These are phyloP conservation scores for Lasioglossum baleicum DNA, from an alignment of 1,140 invertebrate genomes.

Conservation along the genomic window DNA sequence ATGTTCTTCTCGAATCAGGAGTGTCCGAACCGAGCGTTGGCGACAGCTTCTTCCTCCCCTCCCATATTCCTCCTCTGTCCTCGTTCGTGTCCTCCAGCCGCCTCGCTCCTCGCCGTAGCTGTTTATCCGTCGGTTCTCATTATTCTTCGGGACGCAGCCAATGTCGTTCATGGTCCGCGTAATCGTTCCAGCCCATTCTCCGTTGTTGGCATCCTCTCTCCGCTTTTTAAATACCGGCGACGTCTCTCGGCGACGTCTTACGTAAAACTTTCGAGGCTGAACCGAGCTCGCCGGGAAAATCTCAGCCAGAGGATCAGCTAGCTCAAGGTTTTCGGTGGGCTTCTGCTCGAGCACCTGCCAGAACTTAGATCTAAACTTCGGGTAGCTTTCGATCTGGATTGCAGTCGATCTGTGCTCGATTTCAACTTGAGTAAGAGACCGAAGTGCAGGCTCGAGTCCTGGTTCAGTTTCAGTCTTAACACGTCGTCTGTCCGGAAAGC, in stretches of 20 bases:
- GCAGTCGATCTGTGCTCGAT: too few species aligned
- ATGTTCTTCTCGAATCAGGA: background rate
- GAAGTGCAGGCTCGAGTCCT: too few species aligned
- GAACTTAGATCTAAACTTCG: too few species aligned
- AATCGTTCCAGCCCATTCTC: conserved; percentile 8
- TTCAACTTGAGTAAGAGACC: too few species aligned
- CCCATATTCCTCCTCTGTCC: background rate
- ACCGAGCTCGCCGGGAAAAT: too few species aligned
- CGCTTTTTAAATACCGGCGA: conserved; percentile 29
- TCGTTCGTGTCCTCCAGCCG: background rate
- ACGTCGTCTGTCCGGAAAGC: too few species aligned
- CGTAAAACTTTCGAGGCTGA: conserved; percentile 10
- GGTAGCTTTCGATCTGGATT: too few species aligned
- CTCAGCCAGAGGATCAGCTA: too few species aligned
- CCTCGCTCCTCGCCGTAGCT: background rate
- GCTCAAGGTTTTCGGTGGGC: too few species aligned
- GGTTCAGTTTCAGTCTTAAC: too few species aligned
- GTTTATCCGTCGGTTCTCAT: conserved; percentile 29
- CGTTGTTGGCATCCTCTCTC: conserved; percentile 6
- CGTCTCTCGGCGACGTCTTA: background rate
- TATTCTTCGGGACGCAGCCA: conserved; percentile 25
- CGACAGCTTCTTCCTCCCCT: too few species aligned
- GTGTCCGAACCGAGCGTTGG: background rate
- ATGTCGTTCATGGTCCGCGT: conserved; percentile 3
- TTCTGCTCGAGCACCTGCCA: too few species aligned